Percentiles rank a stretch among this genome's conserved stretches.
Conservation (phyloP, 2,888 invertebrate genomes). For the Neoascia interrupta region DNA sequence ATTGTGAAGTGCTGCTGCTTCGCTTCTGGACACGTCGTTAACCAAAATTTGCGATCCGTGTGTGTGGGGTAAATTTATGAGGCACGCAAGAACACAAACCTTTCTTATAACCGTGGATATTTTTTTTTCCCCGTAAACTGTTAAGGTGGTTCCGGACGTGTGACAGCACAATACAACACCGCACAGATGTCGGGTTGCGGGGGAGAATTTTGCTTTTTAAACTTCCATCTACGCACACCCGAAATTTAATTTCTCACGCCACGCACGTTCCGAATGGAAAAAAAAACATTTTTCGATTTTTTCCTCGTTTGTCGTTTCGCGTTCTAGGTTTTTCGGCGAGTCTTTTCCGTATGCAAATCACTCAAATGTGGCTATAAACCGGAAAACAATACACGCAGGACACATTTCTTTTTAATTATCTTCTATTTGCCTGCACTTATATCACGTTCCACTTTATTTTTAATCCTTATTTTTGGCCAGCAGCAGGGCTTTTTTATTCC, state of each 20-base stretch:
- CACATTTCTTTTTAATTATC: slow-evolving; percentile 44
- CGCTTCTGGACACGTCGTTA: not conserved
- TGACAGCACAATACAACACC: slow-evolving; percentile 25
- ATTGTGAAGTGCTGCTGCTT: slow-evolving; percentile 7
- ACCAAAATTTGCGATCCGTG: slow-evolving; percentile 15
- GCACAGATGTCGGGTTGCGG: slow-evolving; percentile 19
- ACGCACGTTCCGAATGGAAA: slow-evolving; percentile 46
- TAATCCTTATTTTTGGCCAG: slow-evolving; percentile 46
- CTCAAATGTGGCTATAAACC: slow-evolving; percentile 36
- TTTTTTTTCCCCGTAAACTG: slow-evolving; percentile 34
- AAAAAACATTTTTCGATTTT: slow-evolving; percentile 22
- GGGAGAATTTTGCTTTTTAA: not conserved
- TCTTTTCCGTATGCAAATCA: slow-evolving; percentile 37
- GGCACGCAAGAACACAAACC: slow-evolving; percentile 24
- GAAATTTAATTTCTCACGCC: slow-evolving; percentile 55
- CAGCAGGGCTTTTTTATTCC: slow-evolving; percentile 3
- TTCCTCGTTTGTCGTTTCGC: not conserved
- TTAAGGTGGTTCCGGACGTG: slow-evolving; percentile 61
- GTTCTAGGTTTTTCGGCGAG: not conserved
- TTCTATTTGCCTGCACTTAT: slow-evolving; percentile 41
- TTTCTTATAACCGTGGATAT: slow-evolving; percentile 16
- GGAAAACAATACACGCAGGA: slow-evolving; percentile 37
- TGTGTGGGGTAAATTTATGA: slow-evolving; percentile 28
- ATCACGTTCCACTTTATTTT: slow-evolving; percentile 49
- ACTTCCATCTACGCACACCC: slow-evolving; percentile 54